A percentile compares a stretch with the other conserved stretches of the same genome.
Evolutionary conservation across 2,888 invertebrate species (phyloP).

Genomic region (Argyresthia goedartella): DNA sequence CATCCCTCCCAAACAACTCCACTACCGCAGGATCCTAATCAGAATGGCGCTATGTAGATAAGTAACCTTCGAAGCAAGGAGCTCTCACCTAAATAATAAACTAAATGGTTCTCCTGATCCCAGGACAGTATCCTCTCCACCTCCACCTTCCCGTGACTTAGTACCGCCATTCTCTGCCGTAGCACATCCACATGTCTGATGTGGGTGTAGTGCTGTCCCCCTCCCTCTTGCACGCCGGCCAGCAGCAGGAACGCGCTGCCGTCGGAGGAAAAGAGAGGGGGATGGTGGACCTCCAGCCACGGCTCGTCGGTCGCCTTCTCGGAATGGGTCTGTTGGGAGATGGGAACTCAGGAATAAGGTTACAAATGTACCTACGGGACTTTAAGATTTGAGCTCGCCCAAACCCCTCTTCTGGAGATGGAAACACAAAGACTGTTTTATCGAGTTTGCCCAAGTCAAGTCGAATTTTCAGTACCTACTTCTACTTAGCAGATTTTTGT

Average conservation of each 20-base stretch:
- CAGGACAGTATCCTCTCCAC: slow-evolving; percentile 85
- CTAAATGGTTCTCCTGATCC: slow-evolving; percentile 86
- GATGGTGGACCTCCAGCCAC: slow-evolving; percentile 88
- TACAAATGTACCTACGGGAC: neutral
- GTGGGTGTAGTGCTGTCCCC: slow-evolving; percentile 87
- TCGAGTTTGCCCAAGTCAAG: no score
- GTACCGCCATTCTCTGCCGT: slow-evolving; percentile 85
- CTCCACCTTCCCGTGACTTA: slow-evolving; percentile 89
- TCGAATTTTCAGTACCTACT: no score
- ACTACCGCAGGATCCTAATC: no score
- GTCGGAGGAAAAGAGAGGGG: slow-evolving; percentile 86
- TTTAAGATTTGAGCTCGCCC: no score
- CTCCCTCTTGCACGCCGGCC: slow-evolving; percentile 87
- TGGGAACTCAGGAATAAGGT: neutral
- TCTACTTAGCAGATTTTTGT: no score
- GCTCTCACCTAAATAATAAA: slow-evolving; percentile 76
- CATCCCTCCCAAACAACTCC: neutral
- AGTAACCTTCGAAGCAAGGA: neutral
- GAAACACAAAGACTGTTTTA: no score
- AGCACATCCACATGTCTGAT: slow-evolving; percentile 88
- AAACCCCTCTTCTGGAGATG: no score
- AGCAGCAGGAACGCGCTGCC: slow-evolving; percentile 87
- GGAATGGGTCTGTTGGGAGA: slow-evolving; percentile 75
- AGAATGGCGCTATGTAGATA: neutral
- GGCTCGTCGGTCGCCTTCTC: slow-evolving; percentile 87